Evolutionary conservation across 2,797 vertebrate species (phyloP), one percentile per base, ranked within the genome.

Genomic region (Lateolabrax maculatus): DNA sequence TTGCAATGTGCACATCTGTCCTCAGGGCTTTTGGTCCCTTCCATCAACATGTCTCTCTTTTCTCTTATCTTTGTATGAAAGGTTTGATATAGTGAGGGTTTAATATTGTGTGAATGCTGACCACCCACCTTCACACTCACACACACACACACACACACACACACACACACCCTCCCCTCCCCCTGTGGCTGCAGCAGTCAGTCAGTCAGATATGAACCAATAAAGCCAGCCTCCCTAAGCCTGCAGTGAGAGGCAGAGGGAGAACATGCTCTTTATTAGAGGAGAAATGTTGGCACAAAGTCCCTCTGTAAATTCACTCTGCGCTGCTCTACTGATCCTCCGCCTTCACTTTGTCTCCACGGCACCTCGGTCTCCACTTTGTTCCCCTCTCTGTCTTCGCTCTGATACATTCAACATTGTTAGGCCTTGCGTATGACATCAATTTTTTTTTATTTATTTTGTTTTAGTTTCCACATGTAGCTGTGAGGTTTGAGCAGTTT

Each of bases 121-220:
- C 48, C 65, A 41, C 65, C 63, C 49, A 76, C 56, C 44, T 66
- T 57, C 61, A 58, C 43, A 78, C 21, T 63, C 34, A 63, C 25
- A 68, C 13, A 74, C 51, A 34, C 56, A 63, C 48, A 46, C n/a
- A 70, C 43, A 74, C 12, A 75, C 55, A 43, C 56, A 60, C 37
- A 41, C 19, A 18, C 46, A 27, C 57, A 25, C 27, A 46, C 31
- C 25, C 51, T n/a, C n/a, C n/a, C 3, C 53, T 15, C 39, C 71
- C 55, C 70, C 43, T 39, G 74, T 79, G 79, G 68, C 79, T 78
- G 41, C 88, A 85, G 73, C 71, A 69, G 75, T 86, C 78, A 64
- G 44, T 86, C 85, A 87, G 76, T 80, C 76, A 75, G 81, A 88
- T 86, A 90, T 88, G 85, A 92, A 91, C 88, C 83, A 91, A 87